Evolutionary conservation across 2,113 vertebrate species (phyloP).

Genomic region (Thryonomys swinderianus): DNA sequence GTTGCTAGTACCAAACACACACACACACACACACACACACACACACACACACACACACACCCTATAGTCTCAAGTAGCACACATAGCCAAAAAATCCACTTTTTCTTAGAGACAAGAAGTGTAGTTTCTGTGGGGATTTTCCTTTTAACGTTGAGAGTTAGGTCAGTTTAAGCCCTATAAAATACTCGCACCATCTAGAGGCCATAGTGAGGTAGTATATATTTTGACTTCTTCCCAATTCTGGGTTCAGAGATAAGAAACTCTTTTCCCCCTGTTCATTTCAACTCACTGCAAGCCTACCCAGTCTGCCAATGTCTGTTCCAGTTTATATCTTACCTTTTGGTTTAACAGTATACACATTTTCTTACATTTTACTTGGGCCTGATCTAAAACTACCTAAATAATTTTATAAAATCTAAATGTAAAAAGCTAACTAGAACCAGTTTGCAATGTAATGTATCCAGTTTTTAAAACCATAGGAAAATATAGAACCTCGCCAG

Average conservation of each 20-base stretch:
- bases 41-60: not conserved
- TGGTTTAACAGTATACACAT: constrained; percentile 5
- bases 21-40: not conserved
- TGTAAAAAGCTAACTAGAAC: constrained; percentile 22
- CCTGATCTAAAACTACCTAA: constrained; percentile 8
- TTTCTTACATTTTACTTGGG: not conserved
- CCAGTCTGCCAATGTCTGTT: not conserved
- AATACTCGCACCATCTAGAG: constrained; percentile 71
- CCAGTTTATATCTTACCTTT: not conserved
- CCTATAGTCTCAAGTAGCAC: not conserved
- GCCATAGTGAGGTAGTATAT: not conserved
- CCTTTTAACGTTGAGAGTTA: not conserved
- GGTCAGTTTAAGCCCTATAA: not conserved
- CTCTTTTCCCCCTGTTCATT: not conserved
- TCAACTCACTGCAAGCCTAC: not conserved
- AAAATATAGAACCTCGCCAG: not conserved
- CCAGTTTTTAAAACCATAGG: not conserved
- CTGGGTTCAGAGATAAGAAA: too few species aligned
- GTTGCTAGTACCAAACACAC: not conserved
- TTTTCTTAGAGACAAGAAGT: not conserved
- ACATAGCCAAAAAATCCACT: not conserved
- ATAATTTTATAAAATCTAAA: not conserved
- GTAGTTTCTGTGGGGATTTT: constrained; percentile 46
- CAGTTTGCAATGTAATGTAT: not conserved
- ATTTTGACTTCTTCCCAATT: not conserved